phyloP scores from a whole-genome alignment of 2,113 vertebrate genomes.

The Oreochromis aureus region DNA sequence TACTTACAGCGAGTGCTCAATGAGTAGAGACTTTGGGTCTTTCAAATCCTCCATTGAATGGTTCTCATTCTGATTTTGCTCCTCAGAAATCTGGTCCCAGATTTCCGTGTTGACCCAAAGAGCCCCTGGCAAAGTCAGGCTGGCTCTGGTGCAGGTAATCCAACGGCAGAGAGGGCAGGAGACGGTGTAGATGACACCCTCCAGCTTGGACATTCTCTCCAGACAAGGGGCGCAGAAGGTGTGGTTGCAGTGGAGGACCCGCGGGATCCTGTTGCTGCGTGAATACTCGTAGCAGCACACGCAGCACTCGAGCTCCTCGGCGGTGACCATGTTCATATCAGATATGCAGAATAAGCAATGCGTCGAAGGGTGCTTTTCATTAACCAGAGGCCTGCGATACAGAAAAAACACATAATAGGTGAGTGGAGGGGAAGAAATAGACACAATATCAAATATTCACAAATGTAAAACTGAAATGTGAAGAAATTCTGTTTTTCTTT shows the following conservation, averaged over 20 bases:
- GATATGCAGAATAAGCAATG: neutral
- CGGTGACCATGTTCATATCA: neutral
- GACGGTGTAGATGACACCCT: neutral
- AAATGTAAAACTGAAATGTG: neutral
- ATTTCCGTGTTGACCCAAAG: conserved; percentile 48
- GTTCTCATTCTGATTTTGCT: accelerated
- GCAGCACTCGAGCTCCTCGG: conserved; percentile 18
- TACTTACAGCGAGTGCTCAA: neutral
- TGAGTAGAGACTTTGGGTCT: accelerated
- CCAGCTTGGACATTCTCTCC: neutral
- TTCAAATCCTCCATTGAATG: neutral
- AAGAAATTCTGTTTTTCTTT: neutral
- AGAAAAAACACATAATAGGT: neutral
- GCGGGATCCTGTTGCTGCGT: neutral
- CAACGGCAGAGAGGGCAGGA: conserved; percentile 57
- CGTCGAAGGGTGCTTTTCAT: accelerated
- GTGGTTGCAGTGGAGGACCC: conserved; percentile 50
- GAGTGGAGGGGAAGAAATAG: neutral
- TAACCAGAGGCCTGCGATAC: neutral
- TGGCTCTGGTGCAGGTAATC: conserved; percentile 28
- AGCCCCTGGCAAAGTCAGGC: neutral
- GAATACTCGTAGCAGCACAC: conserved; percentile 40
- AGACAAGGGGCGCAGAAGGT: conserved; percentile 57
- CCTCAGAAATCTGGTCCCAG: conserved; percentile 29
- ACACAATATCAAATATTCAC: neutral